Evolutionary conservation across 2,797 vertebrate genomes (phyloP).

Genomic region (Carapus acus): DNA sequence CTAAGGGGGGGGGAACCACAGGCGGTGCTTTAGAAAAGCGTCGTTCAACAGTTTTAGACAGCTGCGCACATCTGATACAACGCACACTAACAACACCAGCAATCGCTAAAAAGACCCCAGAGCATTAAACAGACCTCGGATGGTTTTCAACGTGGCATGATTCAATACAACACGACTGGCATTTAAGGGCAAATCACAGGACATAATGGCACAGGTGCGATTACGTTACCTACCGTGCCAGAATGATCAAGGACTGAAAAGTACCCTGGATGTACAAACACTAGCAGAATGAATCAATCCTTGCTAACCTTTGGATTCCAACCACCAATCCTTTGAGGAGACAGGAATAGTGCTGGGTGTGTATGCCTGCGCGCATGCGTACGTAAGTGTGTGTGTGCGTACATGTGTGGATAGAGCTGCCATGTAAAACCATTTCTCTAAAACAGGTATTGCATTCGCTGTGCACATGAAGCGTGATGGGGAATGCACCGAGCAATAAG

Average conservation of each 20-base stretch:
- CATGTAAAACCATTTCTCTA: no score
- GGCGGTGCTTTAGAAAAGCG: conserved; percentile 36
- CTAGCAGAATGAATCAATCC: not conserved
- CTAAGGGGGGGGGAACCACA: conserved; percentile 29
- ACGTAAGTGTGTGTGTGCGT: no score
- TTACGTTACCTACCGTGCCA: conserved; percentile 2
- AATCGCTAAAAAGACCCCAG: conserved; percentile 15
- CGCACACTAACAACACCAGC: conserved; percentile 23
- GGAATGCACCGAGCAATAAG: no score
- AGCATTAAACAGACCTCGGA: conserved; percentile 22
- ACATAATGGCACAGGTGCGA: conserved; percentile 5
- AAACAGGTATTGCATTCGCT: no score
- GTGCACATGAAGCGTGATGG: no score
- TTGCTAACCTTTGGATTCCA: conserved; percentile 9
- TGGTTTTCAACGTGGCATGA: conserved; percentile 16
- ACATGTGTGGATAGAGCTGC: no score
- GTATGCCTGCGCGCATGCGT: no score
- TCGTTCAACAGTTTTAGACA: conserved; percentile 36
- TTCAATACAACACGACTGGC: conserved; percentile 21
- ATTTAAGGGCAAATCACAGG: conserved; percentile 10
- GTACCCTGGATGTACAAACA: conserved; percentile 6
- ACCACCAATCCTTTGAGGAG: conserved; percentile 11
- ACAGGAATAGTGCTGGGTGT: not conserved
- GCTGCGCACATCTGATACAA: conserved; percentile 43
- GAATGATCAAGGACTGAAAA: conserved; percentile 5